Percentiles rank a stretch among this genome's conserved stretches.
These are phyloP conservation scores for Cataglyphis albicans DNA, from an alignment of 2,888 invertebrate genomes.

Conservation along the genomic window DNA sequence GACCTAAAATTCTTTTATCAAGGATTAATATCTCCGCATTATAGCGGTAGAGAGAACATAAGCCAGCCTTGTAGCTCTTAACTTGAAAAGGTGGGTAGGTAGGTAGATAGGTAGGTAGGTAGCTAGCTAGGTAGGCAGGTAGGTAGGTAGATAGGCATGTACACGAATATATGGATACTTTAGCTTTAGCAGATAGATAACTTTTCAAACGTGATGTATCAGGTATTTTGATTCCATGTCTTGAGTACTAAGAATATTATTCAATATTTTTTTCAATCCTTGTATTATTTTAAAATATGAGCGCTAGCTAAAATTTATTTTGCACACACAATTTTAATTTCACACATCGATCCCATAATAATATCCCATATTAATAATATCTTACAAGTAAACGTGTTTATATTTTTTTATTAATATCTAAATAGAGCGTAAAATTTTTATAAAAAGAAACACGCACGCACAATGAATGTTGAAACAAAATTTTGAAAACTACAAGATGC, in stretches of 20 bases:
- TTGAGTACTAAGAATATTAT: neutral
- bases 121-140: slow-evolving; percentile 38
- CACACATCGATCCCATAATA: neutral
- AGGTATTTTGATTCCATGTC: slow-evolving; percentile 40
- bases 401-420: neutral
- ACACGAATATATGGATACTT: slow-evolving; percentile 24
- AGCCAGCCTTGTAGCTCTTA: slow-evolving; percentile 57
- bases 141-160: slow-evolving; percentile 52
- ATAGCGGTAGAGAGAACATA: slow-evolving; percentile 46
- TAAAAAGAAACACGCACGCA: neutral
- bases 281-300: neutral
- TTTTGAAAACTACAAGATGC: neutral
- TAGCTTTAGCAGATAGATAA: slow-evolving; percentile 50
- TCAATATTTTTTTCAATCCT: neutral
- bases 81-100: slow-evolving; percentile 60
- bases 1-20: slow-evolving; percentile 16
- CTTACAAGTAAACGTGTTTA: neutral
- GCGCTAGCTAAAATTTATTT: neutral
- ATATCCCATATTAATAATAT: slow-evolving; percentile 16
- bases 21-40: slow-evolving; percentile 24
- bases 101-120: slow-evolving; percentile 54
- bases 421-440: neutral
- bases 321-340: neutral
- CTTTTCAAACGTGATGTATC: slow-evolving; percentile 1
- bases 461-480: neutral